Conservation (phyloP, 2,888 invertebrate species). For the Sarcophaga subvicina region DNA sequence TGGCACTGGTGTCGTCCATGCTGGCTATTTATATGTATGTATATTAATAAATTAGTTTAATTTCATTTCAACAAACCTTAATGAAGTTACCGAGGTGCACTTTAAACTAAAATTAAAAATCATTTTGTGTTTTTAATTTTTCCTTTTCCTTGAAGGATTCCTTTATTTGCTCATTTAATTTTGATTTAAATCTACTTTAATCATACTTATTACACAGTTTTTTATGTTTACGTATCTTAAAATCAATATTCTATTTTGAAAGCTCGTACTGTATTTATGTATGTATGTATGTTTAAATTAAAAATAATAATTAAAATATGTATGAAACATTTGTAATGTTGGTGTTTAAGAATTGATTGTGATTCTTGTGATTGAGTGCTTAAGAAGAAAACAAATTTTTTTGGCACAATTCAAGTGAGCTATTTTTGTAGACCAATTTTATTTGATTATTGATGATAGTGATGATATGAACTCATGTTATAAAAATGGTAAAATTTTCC, state of each 20-base stretch:
- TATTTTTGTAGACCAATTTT: slow-evolving; percentile 1
- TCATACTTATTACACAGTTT: slow-evolving; percentile 42
- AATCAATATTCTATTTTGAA: slow-evolving; percentile 53
- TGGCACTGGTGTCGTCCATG: too few relatives aligned
- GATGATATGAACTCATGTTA: too few relatives aligned
- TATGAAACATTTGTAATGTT: slow-evolving; percentile 15
- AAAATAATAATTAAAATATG: background rate
- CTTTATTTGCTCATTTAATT: slow-evolving; percentile 54
- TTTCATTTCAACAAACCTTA: too few relatives aligned
- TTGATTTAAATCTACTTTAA: slow-evolving; percentile 45
- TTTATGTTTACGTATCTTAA: slow-evolving; percentile 58
- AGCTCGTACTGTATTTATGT: slow-evolving; percentile 47
- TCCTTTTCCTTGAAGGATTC: slow-evolving; percentile 20
- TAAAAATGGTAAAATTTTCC: too few relatives aligned
- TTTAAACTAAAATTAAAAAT: background rate
- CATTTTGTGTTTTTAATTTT: slow-evolving; percentile 1
- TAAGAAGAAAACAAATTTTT: slow-evolving; percentile 25
- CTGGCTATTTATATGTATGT: too few relatives aligned
- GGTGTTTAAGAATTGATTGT: background rate
- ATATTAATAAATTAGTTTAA: too few relatives aligned
- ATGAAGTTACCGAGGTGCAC: too few relatives aligned
- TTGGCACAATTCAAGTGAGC: slow-evolving; percentile 63
- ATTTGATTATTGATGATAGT: too few relatives aligned
- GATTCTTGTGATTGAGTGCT: slow-evolving; percentile 27
- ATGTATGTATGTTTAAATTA: slow-evolving; percentile 28